Percentiles rank a stretch among this genome's conserved stretches.
Conservation (phyloP, 2,113 vertebrate genomes). For the Notiomystis cincta region DNA sequence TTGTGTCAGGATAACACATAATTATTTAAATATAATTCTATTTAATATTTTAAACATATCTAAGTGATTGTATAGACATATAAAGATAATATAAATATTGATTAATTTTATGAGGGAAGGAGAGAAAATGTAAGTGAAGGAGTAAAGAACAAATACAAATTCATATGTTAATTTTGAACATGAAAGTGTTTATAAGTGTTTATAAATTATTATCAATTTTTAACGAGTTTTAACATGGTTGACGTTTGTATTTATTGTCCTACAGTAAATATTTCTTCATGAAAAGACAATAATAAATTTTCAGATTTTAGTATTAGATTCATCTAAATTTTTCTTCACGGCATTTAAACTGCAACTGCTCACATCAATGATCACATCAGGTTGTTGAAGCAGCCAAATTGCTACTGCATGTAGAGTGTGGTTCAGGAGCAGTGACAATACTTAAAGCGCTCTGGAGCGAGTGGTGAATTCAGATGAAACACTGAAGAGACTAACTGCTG, state of each 20-base stretch:
- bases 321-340: not conserved
- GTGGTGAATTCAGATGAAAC: constrained; percentile 22
- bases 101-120: not conserved
- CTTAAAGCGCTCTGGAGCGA: not conserved
- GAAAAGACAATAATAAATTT: not conserved
- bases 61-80: constrained; percentile 7
- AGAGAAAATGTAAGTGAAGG: not conserved
- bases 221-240: not conserved
- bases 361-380: constrained; percentile 43
- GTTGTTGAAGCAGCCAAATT: constrained; percentile 53
- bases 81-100: not conserved
- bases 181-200: not conserved
- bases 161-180: not conserved
- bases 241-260: not conserved
- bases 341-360: constrained; percentile 27
- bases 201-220: not conserved
- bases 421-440: constrained; percentile 43
- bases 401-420: constrained; percentile 10
- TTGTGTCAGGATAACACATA: constrained; percentile 21
- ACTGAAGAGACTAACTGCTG: constrained; percentile 20
- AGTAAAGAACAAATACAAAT: not conserved
- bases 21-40: not conserved
- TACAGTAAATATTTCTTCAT: not conserved
- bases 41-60: constrained; percentile 2
- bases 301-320: not conserved